A percentile compares a stretch with the other conserved stretches of the same genome.
These are phyloP conservation scores for Rhagonycha fulva DNA, from an alignment of 2,888 invertebrate genomes.

Conservation along the genomic window DNA sequence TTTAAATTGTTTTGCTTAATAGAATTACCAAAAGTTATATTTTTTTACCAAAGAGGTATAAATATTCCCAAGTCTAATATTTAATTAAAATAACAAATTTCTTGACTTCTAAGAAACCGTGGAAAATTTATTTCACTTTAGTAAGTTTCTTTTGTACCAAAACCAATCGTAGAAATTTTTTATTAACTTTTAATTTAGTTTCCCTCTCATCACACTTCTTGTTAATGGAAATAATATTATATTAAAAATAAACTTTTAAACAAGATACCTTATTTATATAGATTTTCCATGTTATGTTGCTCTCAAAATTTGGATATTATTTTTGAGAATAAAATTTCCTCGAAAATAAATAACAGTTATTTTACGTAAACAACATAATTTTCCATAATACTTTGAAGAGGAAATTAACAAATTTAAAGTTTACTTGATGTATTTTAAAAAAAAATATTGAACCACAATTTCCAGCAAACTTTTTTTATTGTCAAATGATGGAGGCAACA, in stretches of 20 bases:
- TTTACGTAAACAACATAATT: no score
- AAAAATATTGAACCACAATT: background rate
- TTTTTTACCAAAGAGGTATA: background rate
- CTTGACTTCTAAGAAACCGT: background rate
- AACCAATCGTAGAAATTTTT: background rate
- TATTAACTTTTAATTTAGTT: background rate
- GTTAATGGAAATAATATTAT: background rate
- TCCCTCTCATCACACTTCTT: background rate
- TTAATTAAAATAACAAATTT: background rate
- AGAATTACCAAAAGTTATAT: background rate
- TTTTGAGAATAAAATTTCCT: no score
- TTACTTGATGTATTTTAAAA: no score
- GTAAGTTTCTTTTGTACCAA: background rate
- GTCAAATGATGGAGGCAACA: no score
- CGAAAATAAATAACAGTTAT: no score
- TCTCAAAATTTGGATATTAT: no score
- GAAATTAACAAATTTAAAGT: background rate
- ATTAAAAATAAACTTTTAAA: background rate
- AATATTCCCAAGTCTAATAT: background rate
- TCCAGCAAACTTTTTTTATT: no score
- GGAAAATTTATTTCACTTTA: background rate
- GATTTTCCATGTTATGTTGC: background rate
- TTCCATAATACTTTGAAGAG: no score
- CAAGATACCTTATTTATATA: background rate
- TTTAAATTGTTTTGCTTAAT: conserved; percentile 6